Percentiles rank a stretch among this genome's conserved stretches.
phyloP scores from a whole-genome alignment of 2,113 vertebrate genomes.

The Poeciliopsis turrubarensis region DNA sequence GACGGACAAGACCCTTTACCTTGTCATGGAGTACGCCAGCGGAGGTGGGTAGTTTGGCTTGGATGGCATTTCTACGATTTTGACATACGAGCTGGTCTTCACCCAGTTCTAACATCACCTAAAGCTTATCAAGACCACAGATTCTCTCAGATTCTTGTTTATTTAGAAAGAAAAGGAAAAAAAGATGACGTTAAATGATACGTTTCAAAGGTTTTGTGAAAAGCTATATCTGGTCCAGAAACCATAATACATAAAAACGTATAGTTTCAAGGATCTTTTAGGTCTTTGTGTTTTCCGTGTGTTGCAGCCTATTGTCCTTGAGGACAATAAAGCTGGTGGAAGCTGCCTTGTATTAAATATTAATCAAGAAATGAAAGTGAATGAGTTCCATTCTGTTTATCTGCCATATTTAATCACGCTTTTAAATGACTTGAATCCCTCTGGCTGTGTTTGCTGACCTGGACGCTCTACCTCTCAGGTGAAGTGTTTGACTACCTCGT shows the following conservation, averaged over 20 bases:
- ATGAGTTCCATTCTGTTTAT: conserved; percentile 7
- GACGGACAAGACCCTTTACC: conserved; percentile 91
- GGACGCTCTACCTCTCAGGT: conserved; percentile 54
- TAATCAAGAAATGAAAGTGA: conserved; percentile 6
- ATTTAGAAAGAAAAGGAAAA: too few relatives aligned
- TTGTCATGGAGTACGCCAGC: conserved; percentile 93
- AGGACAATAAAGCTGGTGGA: neutral
- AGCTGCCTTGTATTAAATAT: conserved; percentile 18
- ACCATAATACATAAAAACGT: too few relatives aligned
- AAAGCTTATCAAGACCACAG: too few relatives aligned
- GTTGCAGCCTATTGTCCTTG: neutral
- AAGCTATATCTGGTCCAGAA: too few relatives aligned
- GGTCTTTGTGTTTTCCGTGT: neutral
- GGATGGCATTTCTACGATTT: neutral
- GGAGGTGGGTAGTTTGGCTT: conserved; percentile 79
- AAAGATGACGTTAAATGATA: too few relatives aligned
- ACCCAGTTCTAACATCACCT: too few relatives aligned
- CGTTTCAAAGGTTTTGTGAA: too few relatives aligned
- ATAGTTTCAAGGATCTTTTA: conserved; percentile 6
- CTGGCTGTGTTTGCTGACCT: conserved; percentile 6
- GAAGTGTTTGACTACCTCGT: conserved; percentile 95
- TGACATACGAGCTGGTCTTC: too few relatives aligned
- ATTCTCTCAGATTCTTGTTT: too few relatives aligned
- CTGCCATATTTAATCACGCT: neutral
- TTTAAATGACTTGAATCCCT: neutral